Evolutionary conservation across 2,797 vertebrate species (phyloP), one percentile per base, ranked within the genome.

Genomic region (Fistularia tabacaria): DNA sequence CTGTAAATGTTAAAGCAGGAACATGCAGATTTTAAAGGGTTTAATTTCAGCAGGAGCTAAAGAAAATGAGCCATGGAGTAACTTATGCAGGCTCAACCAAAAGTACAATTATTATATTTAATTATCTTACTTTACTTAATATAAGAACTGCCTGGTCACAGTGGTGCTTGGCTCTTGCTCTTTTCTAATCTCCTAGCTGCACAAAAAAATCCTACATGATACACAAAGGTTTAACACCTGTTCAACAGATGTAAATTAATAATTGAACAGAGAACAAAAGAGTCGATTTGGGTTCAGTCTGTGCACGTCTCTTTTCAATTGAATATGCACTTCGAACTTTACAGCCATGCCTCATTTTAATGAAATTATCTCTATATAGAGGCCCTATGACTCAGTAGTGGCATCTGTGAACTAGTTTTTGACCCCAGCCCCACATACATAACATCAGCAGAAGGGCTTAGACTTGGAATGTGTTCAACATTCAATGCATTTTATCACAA

Each of bases 221-320:
- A 71, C 69, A 63, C 68, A 14, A 54, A 58, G 85, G 83, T 88
- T 84, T 86, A 83, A 80, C 51, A 69, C 46, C 62, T 66, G 69
- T 51, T 77, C 71, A 58, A 38, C 59, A 60, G 63, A 74, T 79
- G 70, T 74, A 82, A 88, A 83, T 87, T 73, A 85, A 89, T 80
- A 88, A 89, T 71, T 81, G 81, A 90, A 62, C 60, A 55, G 56
- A 62, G 68, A 63, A 64, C 59, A 76, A 83, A 81, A 48, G 66
- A 83, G 77, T 86, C 69, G 36, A 88, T 88, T 82, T 55, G 48
- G 25, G 71, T 81, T 73, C 63, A 55, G 60, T 73, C 51, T 9
- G 60, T 51, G 57, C 40, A 53, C 14, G 49, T 64, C 66, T 72
- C 62, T 81, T 80, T 77, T 78, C 64, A 70, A 62, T 80, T 65